Evolutionary conservation across 92 coral and sea anemone genomes (phyloP), one percentile per base, ranked within the genome.

Genomic region (Epizoanthus stellaris): DNA sequence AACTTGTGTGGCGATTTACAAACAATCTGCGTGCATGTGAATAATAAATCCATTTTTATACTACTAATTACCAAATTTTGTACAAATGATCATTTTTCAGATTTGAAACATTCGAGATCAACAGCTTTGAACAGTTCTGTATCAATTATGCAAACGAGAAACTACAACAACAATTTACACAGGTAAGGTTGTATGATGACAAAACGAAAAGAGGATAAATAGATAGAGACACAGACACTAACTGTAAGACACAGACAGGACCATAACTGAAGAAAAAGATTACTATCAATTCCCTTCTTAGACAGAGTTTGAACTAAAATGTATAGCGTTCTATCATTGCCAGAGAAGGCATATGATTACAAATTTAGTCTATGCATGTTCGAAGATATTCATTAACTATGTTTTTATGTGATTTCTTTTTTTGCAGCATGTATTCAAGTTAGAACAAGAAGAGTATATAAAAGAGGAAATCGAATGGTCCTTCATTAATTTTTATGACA

Each of bases 121-220:
- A 96, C 93, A 96, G 99, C 84, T 96, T 96, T 86, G 99, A 96
- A 53, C 99, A 96, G 85, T 96, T 96, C 75, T 96, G 99, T 42
- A 96, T 96, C 57, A 96, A 96, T 52, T 96, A 96, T 75, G 99
- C 99, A 4, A 96, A 96, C 73, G 99, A 96, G 87, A 96, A 96
- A 65, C 94, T 96, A 10, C 99, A 96, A 76, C 99, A 96, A 59
- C 99, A 96, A 83, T 96, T 96, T 72, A 96, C 99, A 11, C 94
- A 94, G 94, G 99, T 96, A 85, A 82, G 76, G 8, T 70, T 56
- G 25, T 59, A 64, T 7, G 38, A 47, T 47, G 7, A 3, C 6
- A 7, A 52, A 16, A 19, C 16, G n/a, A 70, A 16, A n/a, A 4
- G 73, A n/a, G 30, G 14, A 70, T 69, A 2, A 2, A 23, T 9